Conservation (phyloP, 2,113 vertebrate species). For the Halichoerus grypus region DNA sequence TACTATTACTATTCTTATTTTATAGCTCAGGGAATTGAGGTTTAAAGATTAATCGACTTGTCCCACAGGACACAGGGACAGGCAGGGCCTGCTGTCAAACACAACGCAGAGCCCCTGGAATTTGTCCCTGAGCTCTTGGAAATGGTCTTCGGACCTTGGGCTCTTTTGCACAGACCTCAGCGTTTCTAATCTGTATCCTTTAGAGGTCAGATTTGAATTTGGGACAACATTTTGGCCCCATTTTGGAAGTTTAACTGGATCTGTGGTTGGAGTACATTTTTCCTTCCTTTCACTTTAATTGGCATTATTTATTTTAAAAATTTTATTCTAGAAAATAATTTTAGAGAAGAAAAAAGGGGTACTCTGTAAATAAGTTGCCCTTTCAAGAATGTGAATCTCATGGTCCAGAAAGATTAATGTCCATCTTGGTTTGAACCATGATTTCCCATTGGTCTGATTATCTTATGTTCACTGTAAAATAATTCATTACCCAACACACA, state of each 20-base stretch:
- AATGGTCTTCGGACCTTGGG: not conserved
- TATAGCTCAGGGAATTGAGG: not conserved
- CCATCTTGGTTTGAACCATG: slow-evolving; percentile 9
- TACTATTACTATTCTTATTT: slow-evolving; percentile 29
- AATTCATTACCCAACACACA: slow-evolving; percentile 5
- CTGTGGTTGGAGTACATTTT: not conserved
- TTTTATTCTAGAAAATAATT: slow-evolving; percentile 56
- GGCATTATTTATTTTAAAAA: slow-evolving; percentile 38
- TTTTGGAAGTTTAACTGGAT: slow-evolving; percentile 49
- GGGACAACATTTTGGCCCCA: not conserved
- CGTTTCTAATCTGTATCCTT: slow-evolving; percentile 1
- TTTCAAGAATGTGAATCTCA: slow-evolving; percentile 36
- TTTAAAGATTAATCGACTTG: slow-evolving; percentile 24
- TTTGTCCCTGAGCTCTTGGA: not conserved
- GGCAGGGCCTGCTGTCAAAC: not conserved
- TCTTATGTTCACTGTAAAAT: not conserved
- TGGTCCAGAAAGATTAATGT: slow-evolving; percentile 8
- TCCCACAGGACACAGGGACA: not conserved
- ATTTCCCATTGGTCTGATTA: slow-evolving; percentile 51
- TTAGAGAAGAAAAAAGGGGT: slow-evolving; percentile 26
- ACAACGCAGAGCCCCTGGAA: not conserved
- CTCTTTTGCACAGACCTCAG: not conserved
- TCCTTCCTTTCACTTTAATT: not conserved
- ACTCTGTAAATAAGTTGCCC: not conserved
- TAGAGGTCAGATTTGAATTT: slow-evolving; percentile 15